Percentiles rank a stretch among this genome's conserved stretches.
These are phyloP conservation scores for Platichthys stellatus DNA, from an alignment of 2,113 vertebrate species.

Conservation along the genomic window DNA sequence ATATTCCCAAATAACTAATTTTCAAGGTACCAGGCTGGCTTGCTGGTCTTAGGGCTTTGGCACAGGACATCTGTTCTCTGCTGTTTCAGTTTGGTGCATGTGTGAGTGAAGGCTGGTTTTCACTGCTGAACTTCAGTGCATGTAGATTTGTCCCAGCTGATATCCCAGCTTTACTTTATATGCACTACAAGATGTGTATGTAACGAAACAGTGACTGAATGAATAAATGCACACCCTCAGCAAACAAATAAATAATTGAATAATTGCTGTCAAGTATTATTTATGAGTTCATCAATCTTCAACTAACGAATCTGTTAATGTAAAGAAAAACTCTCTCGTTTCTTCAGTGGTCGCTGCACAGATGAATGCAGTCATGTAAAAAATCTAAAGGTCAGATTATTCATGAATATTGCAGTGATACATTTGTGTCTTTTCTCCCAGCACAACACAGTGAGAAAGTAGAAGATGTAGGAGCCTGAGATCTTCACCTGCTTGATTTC, in stretches of 20 bases:
- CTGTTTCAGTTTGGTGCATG: conserved; percentile 9
- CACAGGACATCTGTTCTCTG: conserved; percentile 35
- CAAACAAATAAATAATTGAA: too few species aligned
- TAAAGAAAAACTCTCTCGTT: too few species aligned
- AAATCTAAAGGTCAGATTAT: background rate
- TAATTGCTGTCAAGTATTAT: too few species aligned
- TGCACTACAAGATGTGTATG: background rate
- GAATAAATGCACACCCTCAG: background rate
- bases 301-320: background rate
- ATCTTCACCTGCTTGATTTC: too few species aligned
- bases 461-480: too few species aligned
- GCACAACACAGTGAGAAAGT: too few species aligned
- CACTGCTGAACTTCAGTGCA: conserved; percentile 1
- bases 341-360: background rate
- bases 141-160: background rate
- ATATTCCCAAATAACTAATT: background rate
- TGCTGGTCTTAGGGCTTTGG: conserved; percentile 17
- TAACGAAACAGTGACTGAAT: background rate
- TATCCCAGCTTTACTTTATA: background rate
- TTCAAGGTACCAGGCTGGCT: conserved; percentile 17
- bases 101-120: conserved; percentile 15
- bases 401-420: background rate
- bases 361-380: background rate
- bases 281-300: background rate
- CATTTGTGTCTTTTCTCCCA: too few species aligned